Percentiles rank a stretch among this genome's conserved stretches.
These are phyloP conservation scores for Eleutherodactylus coqui DNA, from an alignment of 2,797 vertebrate genomes.

Conservation along the genomic window DNA sequence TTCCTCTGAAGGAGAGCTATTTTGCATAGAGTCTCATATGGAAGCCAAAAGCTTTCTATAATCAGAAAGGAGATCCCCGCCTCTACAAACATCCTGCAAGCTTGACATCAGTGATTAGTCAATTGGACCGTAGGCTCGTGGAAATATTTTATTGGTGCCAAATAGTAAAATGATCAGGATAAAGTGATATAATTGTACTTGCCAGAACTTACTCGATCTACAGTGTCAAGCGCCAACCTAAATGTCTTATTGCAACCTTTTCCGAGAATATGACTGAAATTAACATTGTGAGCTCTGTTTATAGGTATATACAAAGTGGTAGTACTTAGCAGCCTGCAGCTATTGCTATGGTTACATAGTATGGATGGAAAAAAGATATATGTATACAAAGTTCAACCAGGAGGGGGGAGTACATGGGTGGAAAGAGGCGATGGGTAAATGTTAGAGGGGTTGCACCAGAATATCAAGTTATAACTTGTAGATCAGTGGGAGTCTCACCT, in stretches of 20 bases:
- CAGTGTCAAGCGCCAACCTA: background rate
- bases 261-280: background rate
- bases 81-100: background rate
- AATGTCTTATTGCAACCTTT: background rate
- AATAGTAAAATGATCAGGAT: background rate
- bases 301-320: background rate
- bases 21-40: background rate
- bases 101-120: conserved; percentile 3
- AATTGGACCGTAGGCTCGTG: background rate
- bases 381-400: background rate
- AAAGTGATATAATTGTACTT: background rate
- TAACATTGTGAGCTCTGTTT: background rate
- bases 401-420: background rate
- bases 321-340: background rate
- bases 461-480: too few relatives aligned
- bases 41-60: background rate
- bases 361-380: background rate
- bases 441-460: too few relatives aligned
- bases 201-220: background rate
- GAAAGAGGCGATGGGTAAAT: too few relatives aligned
- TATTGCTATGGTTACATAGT: background rate
- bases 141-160: background rate
- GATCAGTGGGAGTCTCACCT: too few relatives aligned
- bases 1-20: background rate
- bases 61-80: background rate